Evolutionary conservation across 37 sponge, comb jelly and placozoan species (phyloP).

Genomic region (Haliclona indistincta): DNA sequence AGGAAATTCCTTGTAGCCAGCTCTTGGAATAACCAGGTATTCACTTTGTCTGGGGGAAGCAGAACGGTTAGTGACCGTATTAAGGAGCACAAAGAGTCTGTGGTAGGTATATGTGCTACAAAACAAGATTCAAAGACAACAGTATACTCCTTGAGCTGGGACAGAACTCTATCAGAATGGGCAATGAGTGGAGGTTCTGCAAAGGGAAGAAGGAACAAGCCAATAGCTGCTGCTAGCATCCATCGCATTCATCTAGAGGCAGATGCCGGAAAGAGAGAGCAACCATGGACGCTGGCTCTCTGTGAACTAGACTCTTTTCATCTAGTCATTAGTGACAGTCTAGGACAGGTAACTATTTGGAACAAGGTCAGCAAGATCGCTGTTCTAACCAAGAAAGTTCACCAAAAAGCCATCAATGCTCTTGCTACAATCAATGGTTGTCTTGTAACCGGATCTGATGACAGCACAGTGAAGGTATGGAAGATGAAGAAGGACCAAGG

Average conservation of each 20-base stretch:
- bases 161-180: conserved; percentile 31
- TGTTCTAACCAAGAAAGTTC: conserved; percentile 46
- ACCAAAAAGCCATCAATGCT: conserved; percentile 45
- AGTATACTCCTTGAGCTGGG: conserved; percentile 46
- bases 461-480: conserved; percentile 87
- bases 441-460: conserved; percentile 76
- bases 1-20: conserved; percentile 35
- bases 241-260: conserved; percentile 10
- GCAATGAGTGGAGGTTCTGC: not conserved
- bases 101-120: conserved; percentile 29
- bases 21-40: conserved; percentile 41
- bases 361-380: conserved; percentile 22
- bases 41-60: conserved; percentile 2
- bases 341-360: conserved; percentile 49
- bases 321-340: conserved; percentile 65
- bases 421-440: conserved; percentile 12
- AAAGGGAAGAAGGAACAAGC: not conserved
- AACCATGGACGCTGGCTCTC: conserved; percentile 49
- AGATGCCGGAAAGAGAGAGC: not conserved
- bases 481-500: conserved; percentile 17
- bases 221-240: conserved; percentile 1
- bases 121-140: not conserved
- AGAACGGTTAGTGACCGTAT: not conserved
- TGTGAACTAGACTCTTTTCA: conserved; percentile 12
- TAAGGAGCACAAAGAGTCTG: conserved; percentile 50